Evolutionary conservation across 2,797 vertebrate species (phyloP).

Genomic region (Dendrocincla tyrannina): DNA sequence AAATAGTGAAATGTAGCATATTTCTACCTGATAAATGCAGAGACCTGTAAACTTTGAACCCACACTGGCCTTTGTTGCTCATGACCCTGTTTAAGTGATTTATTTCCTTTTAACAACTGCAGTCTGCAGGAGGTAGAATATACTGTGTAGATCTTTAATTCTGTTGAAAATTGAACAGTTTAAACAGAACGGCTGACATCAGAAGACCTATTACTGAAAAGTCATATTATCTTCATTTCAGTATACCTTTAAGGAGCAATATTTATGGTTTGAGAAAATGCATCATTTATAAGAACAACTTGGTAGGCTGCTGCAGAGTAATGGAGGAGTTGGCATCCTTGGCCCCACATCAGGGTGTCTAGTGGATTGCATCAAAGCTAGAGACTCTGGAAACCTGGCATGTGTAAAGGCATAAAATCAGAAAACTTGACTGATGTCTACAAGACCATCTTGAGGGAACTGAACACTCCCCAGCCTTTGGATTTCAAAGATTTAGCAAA

Average conservation of each 20-base stretch:
- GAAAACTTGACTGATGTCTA: neutral
- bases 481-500: neutral
- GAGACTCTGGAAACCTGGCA: neutral
- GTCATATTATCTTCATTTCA: constrained; percentile 36
- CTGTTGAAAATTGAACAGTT: constrained; percentile 57
- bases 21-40: constrained; percentile 92
- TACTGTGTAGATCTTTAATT: constrained; percentile 58
- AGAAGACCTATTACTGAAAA: neutral
- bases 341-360: neutral
- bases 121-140: constrained; percentile 66
- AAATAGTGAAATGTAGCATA: constrained; percentile 80
- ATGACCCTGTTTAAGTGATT: constrained; percentile 88
- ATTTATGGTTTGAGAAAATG: constrained; percentile 49
- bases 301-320: constrained; percentile 1
- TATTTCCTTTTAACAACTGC: constrained; percentile 78
- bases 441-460: neutral
- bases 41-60: constrained; percentile 83
- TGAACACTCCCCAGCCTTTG: neutral
- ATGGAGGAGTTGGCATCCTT: constrained; percentile 1
- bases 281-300: neutral
- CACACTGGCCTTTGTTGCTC: constrained; percentile 87
- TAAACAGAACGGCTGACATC: constrained; percentile 52
- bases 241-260: constrained; percentile 12
- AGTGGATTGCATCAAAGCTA: neutral
- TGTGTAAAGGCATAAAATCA: neutral